Evolutionary conservation across 2,888 invertebrate species (phyloP), one percentile per base, ranked within the genome.

Genomic region (Trachelus tabidus): DNA sequence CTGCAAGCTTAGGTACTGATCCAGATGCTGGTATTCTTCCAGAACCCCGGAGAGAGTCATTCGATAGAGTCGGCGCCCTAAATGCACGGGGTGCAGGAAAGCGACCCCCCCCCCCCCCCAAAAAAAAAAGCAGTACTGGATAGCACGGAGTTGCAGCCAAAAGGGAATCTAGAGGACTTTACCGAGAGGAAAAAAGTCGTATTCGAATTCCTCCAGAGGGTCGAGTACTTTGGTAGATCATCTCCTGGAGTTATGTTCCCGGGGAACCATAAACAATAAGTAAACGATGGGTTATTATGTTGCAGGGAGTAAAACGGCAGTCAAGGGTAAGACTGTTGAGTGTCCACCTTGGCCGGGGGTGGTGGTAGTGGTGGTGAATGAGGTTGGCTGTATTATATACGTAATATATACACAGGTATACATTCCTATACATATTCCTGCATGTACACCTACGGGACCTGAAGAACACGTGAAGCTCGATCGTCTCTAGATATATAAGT

Each of bases 401-500:
- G 56, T 56, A 56, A 56, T 23, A 2, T 56, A 23, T 56, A 56
- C 9, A 56, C 23, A 56, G 23, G 23, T 56, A 56, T 56, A 56
- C 56, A 56, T 71, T 71, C 71, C 34, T 34, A 4, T 33, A 71
- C 12, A 30, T 71, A 71, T 71, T 71, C 34, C 31, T 31, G 34
- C 12, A 31, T 33, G 71, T 34, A 34, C 34, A 31, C 31, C 34
- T 34, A 34, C 30, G 71, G 71, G 23, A 30, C 71, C 71, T 23
- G 71, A 31, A 30, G 31, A 31, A 83, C 82, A 80, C 82, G 80
- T 77, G 79, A 82, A 79, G 78, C 83, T 85, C 85, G 85, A 88
- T 88, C 85, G 88, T 78, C 87, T 80, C 84, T 85, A 86, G 89
- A 90, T 89, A 89, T 90, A 91, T 90, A 91, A 91, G 91, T 91